These are phyloP conservation scores for Amia ocellicauda DNA, from an alignment of 2,113 vertebrate species.

Conservation along the genomic window DNA sequence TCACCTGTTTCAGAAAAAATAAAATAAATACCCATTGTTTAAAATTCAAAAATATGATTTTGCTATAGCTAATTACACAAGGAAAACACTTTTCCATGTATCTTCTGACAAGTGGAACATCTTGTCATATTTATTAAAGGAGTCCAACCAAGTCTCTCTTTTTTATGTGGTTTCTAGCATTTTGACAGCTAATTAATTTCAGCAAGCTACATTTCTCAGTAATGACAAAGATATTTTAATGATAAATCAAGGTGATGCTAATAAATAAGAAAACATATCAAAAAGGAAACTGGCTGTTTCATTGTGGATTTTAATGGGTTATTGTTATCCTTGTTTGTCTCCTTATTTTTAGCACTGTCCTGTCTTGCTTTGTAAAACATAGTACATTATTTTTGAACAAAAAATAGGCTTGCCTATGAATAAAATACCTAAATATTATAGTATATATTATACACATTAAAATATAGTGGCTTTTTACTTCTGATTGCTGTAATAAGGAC, in stretches of 20 bases:
- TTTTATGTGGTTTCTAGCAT: conserved; percentile 45
- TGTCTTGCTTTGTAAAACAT: too few species aligned
- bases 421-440: too few species aligned
- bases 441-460: too few species aligned
- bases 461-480: too few species aligned
- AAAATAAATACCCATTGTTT: neutral
- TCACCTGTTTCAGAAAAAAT: conserved; percentile 67
- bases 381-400: too few species aligned
- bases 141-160: conserved; percentile 41
- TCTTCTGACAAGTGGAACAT: conserved; percentile 27
- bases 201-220: conserved; percentile 33
- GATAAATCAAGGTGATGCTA: conserved; percentile 31
- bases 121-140: conserved; percentile 42
- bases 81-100: conserved; percentile 5
- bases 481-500: too few species aligned
- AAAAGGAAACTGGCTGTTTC: conserved; percentile 3
- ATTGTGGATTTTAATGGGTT: conserved; percentile 4
- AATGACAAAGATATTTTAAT: conserved; percentile 27
- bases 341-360: too few species aligned
- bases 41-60: conserved; percentile 19
- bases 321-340: too few species aligned
- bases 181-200: conserved; percentile 54
- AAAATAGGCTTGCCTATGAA: too few species aligned
- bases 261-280: conserved; percentile 1
- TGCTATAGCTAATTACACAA: conserved; percentile 24